These are phyloP conservation scores for Cephus rjabovi DNA, from an alignment of 2,888 invertebrate species.

Conservation along the genomic window DNA sequence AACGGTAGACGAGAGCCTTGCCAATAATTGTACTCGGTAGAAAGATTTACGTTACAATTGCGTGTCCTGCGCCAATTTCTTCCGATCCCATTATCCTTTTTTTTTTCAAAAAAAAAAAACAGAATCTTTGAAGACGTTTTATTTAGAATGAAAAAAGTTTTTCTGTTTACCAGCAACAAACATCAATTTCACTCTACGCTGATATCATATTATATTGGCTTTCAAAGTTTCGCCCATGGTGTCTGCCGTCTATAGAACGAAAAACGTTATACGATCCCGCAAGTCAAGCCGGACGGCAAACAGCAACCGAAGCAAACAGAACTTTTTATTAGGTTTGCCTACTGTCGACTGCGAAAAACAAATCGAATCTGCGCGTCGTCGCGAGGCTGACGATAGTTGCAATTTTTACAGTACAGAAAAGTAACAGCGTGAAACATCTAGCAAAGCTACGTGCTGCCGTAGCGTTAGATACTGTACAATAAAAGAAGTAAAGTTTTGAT, in stretches of 20 bases:
- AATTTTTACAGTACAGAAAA: not conserved
- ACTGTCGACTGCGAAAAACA: not conserved
- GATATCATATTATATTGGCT: constrained; percentile 20
- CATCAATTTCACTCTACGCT: constrained; percentile 21
- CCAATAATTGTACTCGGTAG: not conserved
- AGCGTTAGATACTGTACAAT: not conserved
- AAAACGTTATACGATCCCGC: not conserved
- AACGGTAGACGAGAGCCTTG: not conserved
- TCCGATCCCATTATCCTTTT: too few species aligned
- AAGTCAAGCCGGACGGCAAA: not conserved
- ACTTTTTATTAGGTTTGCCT: not conserved
- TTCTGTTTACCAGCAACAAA: constrained; percentile 14
- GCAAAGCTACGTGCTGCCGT: not conserved
- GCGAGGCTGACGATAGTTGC: not conserved
- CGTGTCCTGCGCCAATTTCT: not conserved
- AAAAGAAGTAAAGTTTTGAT: not conserved
- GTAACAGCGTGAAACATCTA: not conserved
- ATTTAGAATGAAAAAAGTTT: constrained; percentile 8
- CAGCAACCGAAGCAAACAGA: not conserved
- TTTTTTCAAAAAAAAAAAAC: too few species aligned
- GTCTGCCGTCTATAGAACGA: not conserved
- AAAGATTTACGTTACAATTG: not conserved
- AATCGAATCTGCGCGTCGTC: not conserved
- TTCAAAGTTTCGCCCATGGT: constrained; percentile 11
- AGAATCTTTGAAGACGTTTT: too few species aligned